phyloP scores from a whole-genome alignment of 2,888 invertebrate genomes.

The Noctua pronuba region DNA sequence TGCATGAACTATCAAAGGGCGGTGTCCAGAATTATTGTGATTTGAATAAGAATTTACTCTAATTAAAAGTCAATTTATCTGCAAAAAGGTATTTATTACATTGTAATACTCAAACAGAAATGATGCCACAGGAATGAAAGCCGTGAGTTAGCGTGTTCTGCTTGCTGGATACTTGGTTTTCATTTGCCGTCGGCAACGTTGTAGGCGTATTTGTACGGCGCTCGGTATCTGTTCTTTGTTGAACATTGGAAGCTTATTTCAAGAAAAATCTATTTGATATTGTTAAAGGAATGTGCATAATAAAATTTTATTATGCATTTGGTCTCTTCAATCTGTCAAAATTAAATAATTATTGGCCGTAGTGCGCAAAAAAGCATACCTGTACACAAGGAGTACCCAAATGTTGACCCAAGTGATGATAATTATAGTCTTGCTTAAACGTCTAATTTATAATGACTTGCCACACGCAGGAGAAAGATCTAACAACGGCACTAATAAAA shows the following conservation, averaged over 20 bases:
- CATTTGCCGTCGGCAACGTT: constrained; percentile 69
- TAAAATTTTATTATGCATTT: background rate
- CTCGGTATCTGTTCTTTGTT: constrained; percentile 40
- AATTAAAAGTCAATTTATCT: constrained; percentile 11
- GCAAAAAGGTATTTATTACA: constrained; percentile 2
- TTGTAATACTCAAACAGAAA: background rate
- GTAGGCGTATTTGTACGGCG: constrained; percentile 74
- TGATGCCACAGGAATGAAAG: background rate
- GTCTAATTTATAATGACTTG: background rate
- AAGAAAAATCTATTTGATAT: constrained; percentile 5
- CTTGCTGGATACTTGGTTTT: constrained; percentile 32
- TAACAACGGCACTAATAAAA: background rate
- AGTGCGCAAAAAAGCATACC: background rate
- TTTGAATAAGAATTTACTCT: constrained; percentile 17
- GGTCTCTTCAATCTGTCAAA: background rate
- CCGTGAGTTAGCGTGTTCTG: constrained; percentile 6
- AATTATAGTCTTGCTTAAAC: background rate
- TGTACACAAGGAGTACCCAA: background rate
- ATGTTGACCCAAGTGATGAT: no score
- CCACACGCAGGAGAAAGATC: background rate
- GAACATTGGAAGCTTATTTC: constrained; percentile 27
- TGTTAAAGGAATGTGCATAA: background rate
- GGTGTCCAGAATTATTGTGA: constrained; percentile 30
- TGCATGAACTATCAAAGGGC: constrained; percentile 25
- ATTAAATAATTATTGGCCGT: background rate